These are phyloP conservation scores for Magallana ariakensis DNA, from an alignment of 1,140 invertebrate species.

Conservation along the genomic window DNA sequence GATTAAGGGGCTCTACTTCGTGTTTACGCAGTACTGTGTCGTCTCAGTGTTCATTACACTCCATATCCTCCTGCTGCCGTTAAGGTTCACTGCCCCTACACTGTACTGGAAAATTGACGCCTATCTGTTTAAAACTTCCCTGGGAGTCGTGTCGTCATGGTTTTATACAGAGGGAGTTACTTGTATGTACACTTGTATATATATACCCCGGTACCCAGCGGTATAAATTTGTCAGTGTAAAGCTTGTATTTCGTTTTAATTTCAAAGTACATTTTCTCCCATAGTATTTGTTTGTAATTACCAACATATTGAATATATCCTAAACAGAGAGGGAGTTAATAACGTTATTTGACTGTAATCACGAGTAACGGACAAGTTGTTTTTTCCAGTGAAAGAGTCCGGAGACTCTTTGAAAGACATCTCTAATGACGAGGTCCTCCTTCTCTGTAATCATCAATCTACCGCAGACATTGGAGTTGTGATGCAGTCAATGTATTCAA, in stretches of 20 bases:
- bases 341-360: too few relatives aligned
- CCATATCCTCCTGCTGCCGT: slow-evolving; percentile 84
- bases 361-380: background rate
- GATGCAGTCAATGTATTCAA: slow-evolving; percentile 82
- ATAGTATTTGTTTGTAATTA: too few relatives aligned
- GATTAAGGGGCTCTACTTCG: background rate
- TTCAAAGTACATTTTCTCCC: too few relatives aligned
- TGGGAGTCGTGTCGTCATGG: slow-evolving; percentile 93
- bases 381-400: slow-evolving; percentile 89
- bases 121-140: slow-evolving; percentile 92
- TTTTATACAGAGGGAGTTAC: slow-evolving; percentile 93
- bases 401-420: slow-evolving; percentile 91
- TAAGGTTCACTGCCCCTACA: slow-evolving; percentile 86
- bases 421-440: slow-evolving; percentile 86
- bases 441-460: slow-evolving; percentile 95
- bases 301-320: too few relatives aligned
- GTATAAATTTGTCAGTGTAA: too few relatives aligned
- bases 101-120: slow-evolving; percentile 94
- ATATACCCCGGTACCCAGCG: too few relatives aligned
- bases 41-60: background rate
- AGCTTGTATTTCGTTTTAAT: too few relatives aligned
- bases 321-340: too few relatives aligned
- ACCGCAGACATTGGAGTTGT: slow-evolving; percentile 96
- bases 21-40: background rate
- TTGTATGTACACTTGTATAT: slow-evolving; percentile 83